Conservation (phyloP, 2,113 vertebrate species). For the Lynx canadensis region DNA sequence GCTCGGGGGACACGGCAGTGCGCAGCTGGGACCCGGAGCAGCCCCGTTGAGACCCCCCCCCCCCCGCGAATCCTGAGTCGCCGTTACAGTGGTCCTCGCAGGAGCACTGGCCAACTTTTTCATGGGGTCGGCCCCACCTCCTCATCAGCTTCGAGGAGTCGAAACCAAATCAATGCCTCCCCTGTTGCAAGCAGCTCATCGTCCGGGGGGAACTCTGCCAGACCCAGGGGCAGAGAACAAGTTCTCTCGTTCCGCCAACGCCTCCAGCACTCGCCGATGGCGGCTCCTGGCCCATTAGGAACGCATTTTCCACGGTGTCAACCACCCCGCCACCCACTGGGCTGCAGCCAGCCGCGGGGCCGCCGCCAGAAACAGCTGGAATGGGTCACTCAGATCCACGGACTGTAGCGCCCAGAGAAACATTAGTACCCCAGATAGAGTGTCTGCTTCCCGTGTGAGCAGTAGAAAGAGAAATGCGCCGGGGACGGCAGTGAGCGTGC, state of each 20-base stretch:
- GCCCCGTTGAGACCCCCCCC: neutral
- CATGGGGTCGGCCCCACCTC: neutral
- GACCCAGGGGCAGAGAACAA: neutral
- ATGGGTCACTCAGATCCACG: conserved; percentile 54
- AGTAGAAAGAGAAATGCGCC: neutral
- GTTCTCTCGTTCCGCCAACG: conserved; percentile 56
- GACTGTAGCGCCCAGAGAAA: conserved; percentile 36
- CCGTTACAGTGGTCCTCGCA: neutral
- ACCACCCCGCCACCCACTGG: conserved; percentile 57
- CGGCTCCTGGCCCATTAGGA: conserved; percentile 73
- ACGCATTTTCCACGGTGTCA: conserved; percentile 69
- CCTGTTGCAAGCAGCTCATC: conserved; percentile 48
- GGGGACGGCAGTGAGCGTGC: too few species aligned
- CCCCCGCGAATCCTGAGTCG: rapidly evolving
- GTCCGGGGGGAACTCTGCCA: conserved; percentile 25
- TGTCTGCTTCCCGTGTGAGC: conserved; percentile 20
- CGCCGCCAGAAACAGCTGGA: conserved; percentile 70
- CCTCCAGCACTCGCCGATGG: neutral
- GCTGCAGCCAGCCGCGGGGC: neutral
- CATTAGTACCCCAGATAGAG: conserved; percentile 60
- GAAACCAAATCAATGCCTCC: neutral
- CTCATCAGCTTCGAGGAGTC: neutral
- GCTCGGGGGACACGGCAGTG: rapidly evolving
- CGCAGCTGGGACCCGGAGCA: neutral
- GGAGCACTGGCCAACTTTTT: neutral